Evolutionary conservation across 2,113 vertebrate genomes (phyloP).

Genomic region (Sylvietta virens): DNA sequence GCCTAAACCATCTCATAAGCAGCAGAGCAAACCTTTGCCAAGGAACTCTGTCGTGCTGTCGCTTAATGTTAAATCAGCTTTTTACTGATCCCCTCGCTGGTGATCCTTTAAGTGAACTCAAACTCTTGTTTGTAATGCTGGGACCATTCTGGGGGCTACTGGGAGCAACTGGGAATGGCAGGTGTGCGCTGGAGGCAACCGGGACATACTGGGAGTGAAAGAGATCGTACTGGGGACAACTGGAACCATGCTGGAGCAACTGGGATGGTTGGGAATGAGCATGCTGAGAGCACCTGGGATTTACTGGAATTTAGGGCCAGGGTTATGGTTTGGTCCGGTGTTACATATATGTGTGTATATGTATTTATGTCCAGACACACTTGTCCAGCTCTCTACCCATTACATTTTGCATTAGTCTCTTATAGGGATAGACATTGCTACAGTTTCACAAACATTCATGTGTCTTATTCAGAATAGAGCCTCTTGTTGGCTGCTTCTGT

Average conservation of each 20-base stretch:
- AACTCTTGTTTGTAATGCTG: not conserved
- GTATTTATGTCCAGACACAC: not conserved
- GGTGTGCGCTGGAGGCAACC: not conserved
- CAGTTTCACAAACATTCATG: not conserved
- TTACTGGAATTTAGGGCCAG: not conserved
- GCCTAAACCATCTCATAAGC: not conserved
- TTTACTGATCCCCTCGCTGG: not conserved
- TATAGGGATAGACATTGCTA: not conserved
- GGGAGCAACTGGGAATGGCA: not conserved
- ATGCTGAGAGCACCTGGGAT: not conserved
- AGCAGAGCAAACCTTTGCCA: not conserved
- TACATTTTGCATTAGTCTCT: not conserved
- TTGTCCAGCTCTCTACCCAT: not conserved
- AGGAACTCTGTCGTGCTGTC: fast-evolving
- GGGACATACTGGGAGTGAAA: not conserved
- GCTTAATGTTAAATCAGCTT: not conserved
- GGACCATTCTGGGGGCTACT: not conserved
- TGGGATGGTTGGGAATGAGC: not conserved
- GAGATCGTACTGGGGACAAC: too few relatives aligned
- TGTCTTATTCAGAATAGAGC: not conserved
- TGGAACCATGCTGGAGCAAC: not conserved
- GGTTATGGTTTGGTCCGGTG: not conserved
- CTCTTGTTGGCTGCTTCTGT: not conserved
- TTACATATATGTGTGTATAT: not conserved
- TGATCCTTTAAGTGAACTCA: not conserved